Conservation (phyloP, 2,888 invertebrate genomes). For the Troides oblongomaculatus region DNA sequence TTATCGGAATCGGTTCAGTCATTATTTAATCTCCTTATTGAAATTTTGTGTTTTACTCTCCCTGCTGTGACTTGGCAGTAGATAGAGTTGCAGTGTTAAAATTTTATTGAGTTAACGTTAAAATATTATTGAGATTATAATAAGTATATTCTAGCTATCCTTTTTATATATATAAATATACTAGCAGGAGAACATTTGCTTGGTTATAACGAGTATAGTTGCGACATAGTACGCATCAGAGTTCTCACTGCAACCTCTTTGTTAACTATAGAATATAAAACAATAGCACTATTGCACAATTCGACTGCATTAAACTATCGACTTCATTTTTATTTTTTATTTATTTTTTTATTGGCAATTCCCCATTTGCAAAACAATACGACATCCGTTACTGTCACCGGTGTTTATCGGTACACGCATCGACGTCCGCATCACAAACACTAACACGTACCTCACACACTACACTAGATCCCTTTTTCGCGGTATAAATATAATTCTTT, state of each 20-base stretch:
- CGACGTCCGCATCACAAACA: slow-evolving; percentile 43
- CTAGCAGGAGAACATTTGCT: too few species aligned
- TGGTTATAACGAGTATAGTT: neutral
- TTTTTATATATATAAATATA: too few species aligned
- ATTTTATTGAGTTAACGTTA: too few species aligned
- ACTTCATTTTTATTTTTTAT: neutral
- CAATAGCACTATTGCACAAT: neutral
- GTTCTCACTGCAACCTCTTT: neutral
- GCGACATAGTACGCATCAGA: neutral
- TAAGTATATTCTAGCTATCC: too few species aligned
- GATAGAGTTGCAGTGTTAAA: too few species aligned
- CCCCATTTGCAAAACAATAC: slow-evolving; percentile 28
- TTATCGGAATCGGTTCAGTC: too few species aligned
- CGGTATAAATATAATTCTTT: slow-evolving; percentile 44
- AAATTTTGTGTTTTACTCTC: too few species aligned
- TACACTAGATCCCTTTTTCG: slow-evolving; percentile 43
- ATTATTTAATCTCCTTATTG: too few species aligned
- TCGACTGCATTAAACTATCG: neutral
- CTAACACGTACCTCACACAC: slow-evolving; percentile 46
- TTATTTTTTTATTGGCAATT: slow-evolving; percentile 23
- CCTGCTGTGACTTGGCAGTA: too few species aligned
- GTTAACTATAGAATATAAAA: neutral
- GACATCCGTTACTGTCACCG: slow-evolving; percentile 60
- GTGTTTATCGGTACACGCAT: slow-evolving; percentile 54
- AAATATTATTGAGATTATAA: too few species aligned